Evolutionary conservation across 2,888 invertebrate genomes (phyloP).

Genomic region (Cosmia pyralina): DNA sequence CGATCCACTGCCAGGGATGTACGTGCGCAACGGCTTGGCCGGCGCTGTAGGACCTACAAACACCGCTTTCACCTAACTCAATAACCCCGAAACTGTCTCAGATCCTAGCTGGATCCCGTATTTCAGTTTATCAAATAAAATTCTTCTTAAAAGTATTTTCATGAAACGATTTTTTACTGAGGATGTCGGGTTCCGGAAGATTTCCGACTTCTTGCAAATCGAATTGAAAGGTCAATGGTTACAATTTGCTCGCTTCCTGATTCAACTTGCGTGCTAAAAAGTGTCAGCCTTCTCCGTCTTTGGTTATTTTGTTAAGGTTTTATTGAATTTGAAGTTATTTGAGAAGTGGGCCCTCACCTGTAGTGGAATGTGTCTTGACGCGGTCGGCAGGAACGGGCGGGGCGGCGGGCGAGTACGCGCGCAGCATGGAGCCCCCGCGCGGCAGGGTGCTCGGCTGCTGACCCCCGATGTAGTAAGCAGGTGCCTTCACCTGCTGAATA

Average conservation of each 20-base stretch:
- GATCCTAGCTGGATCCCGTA: conserved; percentile 8
- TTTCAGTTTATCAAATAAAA: not conserved
- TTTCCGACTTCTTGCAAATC: conserved; percentile 28
- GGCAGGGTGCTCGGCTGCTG: conserved; percentile 91
- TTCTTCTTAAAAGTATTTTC: not conserved
- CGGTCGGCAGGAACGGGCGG: conserved; percentile 91
- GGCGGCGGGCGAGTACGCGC: conserved; percentile 92
- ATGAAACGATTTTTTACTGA: conserved; percentile 3
- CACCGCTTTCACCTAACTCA: conserved; percentile 71
- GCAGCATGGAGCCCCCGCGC: conserved; percentile 91
- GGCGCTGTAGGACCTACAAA: conserved; percentile 83
- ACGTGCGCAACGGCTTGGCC: conserved; percentile 83
- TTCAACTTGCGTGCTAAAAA: conserved; percentile 47
- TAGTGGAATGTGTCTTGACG: conserved; percentile 86
- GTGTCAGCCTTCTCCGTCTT: conserved; percentile 19
- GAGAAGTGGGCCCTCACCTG: conserved; percentile 67
- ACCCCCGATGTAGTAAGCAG: conserved; percentile 93
- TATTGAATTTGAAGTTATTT: conserved; percentile 39
- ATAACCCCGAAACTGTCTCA: conserved; percentile 49
- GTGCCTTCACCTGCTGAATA: conserved; percentile 85
- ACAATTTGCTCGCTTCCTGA: conserved; percentile 42
- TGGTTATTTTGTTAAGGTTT: conserved; percentile 27
- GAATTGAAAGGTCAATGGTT: conserved; percentile 39
- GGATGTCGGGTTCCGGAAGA: conserved; percentile 6
- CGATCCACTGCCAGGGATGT: conserved; percentile 81